Base-by-base conservation (phyloP, 2,888 invertebrate species). In the Erebia ligea region DNA sequence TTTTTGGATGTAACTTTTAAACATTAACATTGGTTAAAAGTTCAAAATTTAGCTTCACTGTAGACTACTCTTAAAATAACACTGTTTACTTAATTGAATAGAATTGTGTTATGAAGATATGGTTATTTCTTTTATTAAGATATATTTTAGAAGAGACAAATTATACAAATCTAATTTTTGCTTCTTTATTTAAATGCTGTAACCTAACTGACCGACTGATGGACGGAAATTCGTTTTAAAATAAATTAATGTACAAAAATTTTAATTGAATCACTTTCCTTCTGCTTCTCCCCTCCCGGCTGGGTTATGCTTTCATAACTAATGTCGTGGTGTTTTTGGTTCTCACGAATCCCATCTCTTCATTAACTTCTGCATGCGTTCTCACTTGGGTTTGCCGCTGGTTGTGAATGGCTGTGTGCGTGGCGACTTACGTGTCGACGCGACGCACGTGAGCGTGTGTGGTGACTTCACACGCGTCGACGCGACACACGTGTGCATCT, bases 261-360 rank as follows among this genome's bases (percentile, higher is more conserved):
- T 73, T 70, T 75, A 73, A 75, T 71, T 61, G 42, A 62, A 64
- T 56, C n/a, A 64, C 67, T 81, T 81, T 79, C 79, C 76, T 73
- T 76, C 79, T 81, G 81, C 88, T 87, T 88, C 85, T 80, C 83
- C 83, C 84, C 81, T 81, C 83, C 81, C 85, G 85, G 81, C 82
- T 85, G 90, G 90, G 87, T 86, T 86, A 84, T 79, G 88, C 90
- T 91, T 88, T 88, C 87, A 89, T 88, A 84, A 88, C 85, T 85
- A 82, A 86, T 82, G 82, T 86, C 83, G 82, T 84, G 89, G 87
- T 87, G 84, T 89, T 88, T 86, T 80, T 87, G 86, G 67, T 88
- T 82, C 86, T 86, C 79, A 82, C 81, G 82, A 80, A 82, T 80
- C 82, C 84, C 84, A 85, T 83, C 78, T 82, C 77, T 79, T 78